Evolutionary conservation across 64 coral and sea anemone species (phyloP).

Genomic region (Trachythela sp.): DNA sequence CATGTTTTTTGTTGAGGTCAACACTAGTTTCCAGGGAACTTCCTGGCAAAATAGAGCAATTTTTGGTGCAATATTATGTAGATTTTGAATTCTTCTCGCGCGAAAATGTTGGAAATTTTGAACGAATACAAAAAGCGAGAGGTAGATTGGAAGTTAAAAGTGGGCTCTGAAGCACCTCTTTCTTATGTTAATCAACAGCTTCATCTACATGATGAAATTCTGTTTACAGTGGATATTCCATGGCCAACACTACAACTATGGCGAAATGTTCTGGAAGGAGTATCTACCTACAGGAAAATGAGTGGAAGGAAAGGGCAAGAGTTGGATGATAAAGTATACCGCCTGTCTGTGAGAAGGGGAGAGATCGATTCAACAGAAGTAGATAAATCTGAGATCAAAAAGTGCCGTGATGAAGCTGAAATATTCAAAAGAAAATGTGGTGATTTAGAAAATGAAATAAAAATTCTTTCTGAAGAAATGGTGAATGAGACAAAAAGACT

Average conservation of each 20-base stretch:
- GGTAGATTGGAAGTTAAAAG: neutral
- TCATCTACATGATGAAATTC: neutral
- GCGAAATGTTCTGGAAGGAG: neutral
- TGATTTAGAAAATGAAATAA: neutral
- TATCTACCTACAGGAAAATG: neutral
- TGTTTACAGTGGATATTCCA: slow-evolving; percentile 11
- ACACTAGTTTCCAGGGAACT: neutral
- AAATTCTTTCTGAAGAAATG: neutral
- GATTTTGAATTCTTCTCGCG: neutral
- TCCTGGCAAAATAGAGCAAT: neutral
- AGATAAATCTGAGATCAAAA: neutral
- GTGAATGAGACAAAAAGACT: neutral
- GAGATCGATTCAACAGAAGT: neutral
- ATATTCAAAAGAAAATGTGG: neutral
- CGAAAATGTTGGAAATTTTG: neutral
- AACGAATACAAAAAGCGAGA: neutral
- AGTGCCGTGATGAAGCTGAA: neutral
- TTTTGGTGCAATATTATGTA: neutral
- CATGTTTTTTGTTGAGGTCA: neutral
- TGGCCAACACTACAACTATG: neutral
- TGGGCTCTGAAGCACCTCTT: neutral
- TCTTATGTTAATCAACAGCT: neutral
- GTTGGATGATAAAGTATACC: neutral
- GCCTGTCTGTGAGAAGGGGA: neutral
- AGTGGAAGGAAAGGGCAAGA: neutral